These are phyloP conservation scores for Brachyptera risi DNA, from an alignment of 2,888 invertebrate genomes.

Conservation along the genomic window DNA sequence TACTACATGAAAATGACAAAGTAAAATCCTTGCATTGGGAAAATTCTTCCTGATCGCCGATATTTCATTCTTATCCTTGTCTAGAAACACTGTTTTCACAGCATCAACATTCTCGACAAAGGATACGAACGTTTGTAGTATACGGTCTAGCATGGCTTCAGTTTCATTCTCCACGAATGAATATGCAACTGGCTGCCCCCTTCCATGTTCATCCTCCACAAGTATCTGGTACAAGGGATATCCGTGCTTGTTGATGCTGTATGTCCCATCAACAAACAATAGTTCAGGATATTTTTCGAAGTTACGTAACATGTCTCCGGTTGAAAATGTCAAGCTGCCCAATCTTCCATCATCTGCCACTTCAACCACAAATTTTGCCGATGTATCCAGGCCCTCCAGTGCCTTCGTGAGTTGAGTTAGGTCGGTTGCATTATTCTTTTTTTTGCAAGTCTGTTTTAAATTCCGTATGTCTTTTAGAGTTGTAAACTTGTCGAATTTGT, in stretches of 20 bases:
- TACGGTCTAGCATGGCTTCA: neutral
- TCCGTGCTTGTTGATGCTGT: neutral
- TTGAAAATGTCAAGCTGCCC: neutral
- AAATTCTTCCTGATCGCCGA: too few species aligned
- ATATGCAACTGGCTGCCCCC: neutral
- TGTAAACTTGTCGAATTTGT: neutral
- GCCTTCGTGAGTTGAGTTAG: neutral
- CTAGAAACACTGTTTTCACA: neutral
- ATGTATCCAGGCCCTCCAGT: neutral
- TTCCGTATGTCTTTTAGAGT: neutral
- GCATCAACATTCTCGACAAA: neutral
- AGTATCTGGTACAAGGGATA: neutral
- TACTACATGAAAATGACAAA: neutral
- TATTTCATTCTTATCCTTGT: neutral
- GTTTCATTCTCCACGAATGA: too few species aligned
- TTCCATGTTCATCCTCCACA: neutral
- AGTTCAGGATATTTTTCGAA: neutral
- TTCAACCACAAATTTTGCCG: neutral
- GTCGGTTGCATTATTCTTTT: neutral
- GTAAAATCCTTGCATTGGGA: too few species aligned
- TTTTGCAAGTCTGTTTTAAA: neutral
- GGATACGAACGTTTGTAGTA: neutral
- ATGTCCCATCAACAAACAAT: neutral
- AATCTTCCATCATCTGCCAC: neutral
- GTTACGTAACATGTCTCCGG: neutral